A percentile compares a stretch with the other conserved stretches of the same genome.
phyloP scores from a whole-genome alignment of 2,797 vertebrate genomes.

The Propithecus deckenii region DNA sequence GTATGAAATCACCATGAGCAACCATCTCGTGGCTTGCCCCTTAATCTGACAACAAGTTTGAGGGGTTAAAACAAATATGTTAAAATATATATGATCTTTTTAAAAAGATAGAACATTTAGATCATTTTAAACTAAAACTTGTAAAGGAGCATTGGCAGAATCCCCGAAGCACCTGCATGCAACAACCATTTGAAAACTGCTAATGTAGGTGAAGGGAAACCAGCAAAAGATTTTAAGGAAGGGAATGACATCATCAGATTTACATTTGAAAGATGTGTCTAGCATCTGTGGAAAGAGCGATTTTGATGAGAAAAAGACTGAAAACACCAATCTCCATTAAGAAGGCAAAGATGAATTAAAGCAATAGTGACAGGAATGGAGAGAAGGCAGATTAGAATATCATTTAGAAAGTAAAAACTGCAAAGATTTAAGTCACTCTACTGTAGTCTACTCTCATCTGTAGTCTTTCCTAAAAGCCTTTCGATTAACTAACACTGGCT shows the following conservation, averaged over 20 bases:
- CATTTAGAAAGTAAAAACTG: neutral
- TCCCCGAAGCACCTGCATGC: neutral
- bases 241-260: neutral
- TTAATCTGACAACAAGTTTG: neutral
- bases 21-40: neutral
- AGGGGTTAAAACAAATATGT: neutral
- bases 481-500: neutral
- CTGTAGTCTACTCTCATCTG: neutral
- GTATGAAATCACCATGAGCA: neutral
- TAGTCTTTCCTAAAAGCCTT: neutral
- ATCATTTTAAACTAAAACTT: neutral
- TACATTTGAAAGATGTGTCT: neutral
- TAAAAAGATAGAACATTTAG: neutral
- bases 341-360: neutral
- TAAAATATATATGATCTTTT: neutral
- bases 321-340: neutral
- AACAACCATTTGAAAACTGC: neutral
- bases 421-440: neutral
- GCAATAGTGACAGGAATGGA: neutral
- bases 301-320: neutral
- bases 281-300: neutral
- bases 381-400: neutral
- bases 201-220: neutral
- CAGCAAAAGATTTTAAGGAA: neutral
- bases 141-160: neutral